A percentile compares a stretch with the other conserved stretches of the same genome.
Evolutionary conservation across 2,888 invertebrate genomes (phyloP).

Genomic region (Gortyna flavago): DNA sequence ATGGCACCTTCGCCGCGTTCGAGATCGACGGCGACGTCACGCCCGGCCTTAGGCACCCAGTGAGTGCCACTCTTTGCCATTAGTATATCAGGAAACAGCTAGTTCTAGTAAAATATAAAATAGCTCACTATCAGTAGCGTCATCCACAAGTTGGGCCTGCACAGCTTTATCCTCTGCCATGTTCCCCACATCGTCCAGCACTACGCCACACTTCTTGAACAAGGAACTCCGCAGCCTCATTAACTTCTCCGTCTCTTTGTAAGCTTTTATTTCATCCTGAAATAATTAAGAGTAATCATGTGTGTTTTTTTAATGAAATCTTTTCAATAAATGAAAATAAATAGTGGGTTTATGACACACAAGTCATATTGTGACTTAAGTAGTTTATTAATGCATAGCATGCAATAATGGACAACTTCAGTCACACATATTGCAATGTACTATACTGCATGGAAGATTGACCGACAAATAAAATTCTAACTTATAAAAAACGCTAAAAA

Average conservation of each 20-base stretch:
- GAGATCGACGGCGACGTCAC: neutral
- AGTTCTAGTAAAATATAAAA: neutral
- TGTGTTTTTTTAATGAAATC: too few relatives aligned
- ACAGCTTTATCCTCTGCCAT: constrained; percentile 80
- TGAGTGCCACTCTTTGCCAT: neutral
- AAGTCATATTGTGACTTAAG: too few relatives aligned
- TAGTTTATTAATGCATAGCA: too few relatives aligned
- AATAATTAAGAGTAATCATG: constrained; percentile 1
- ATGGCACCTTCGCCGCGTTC: neutral
- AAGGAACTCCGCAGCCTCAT: constrained; percentile 77
- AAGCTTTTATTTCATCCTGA: constrained; percentile 85
- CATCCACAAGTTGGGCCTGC: constrained; percentile 70
- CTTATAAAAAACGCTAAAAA: too few relatives aligned
- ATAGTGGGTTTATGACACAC: too few relatives aligned
- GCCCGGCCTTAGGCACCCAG: neutral
- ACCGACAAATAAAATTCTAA: neutral
- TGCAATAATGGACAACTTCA: too few relatives aligned
- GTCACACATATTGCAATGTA: too few relatives aligned
- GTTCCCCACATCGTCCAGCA: constrained; percentile 78
- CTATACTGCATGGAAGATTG: neutral
- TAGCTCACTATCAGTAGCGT: constrained; percentile 39
- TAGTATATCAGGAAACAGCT: neutral
- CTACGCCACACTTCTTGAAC: constrained; percentile 82
- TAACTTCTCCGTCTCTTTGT: constrained; percentile 78
- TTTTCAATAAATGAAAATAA: too few relatives aligned